Base-by-base conservation (phyloP, 2,113 vertebrate genomes). In the Pristiophorus japonicus region DNA sequence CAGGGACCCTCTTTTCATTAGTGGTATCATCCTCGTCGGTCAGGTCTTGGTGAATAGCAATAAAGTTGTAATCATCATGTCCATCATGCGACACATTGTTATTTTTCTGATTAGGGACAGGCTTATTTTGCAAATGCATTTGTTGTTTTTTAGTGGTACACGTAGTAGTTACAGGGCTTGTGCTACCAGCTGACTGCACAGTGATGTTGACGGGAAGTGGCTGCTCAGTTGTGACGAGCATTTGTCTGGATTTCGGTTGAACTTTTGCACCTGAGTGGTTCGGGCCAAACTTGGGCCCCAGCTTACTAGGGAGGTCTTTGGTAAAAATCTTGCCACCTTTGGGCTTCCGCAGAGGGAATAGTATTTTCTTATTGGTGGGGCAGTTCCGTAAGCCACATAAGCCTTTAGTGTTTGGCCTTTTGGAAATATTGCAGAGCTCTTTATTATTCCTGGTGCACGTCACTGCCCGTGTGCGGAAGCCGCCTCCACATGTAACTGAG, bases 321-420 rank as follows among this genome's bases (percentile, higher is more conserved):
- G 93, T 96, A 78, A 96, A 95, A 42, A 96, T 96, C 88, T 91
- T 96, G 96, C 96, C 96, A 96, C 92, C 97, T 90, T 96, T 97
- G 95, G 97, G 96, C 95, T 96, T 96, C 94, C 96, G 95, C 38
- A 95, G 95, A 24, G 95, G 96, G 55, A 95, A 96, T 0, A 96
- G 96, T 51, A 97, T 96, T 81, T 96, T 98, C 95, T 97, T 96
- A 45, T 96, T 95, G 11, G 97, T 97, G 0, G 97, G 98, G 96
- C 99, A 99, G 93, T 98, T 98, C 96, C 98, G 98, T 95, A 99
- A 98, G 81, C 97, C 98, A 96, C 99, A 99, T 0, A 99, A 97
- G 0, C 98, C 98, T 96, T 98, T 98, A 87, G 98, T 98, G 11
- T 99, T 98, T 73, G 99, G 99, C 96, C 98, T 99, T 96, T 97